Evolutionary conservation across 2,797 vertebrate genomes (phyloP).

Genomic region (Sarcophilus harrisii): DNA sequence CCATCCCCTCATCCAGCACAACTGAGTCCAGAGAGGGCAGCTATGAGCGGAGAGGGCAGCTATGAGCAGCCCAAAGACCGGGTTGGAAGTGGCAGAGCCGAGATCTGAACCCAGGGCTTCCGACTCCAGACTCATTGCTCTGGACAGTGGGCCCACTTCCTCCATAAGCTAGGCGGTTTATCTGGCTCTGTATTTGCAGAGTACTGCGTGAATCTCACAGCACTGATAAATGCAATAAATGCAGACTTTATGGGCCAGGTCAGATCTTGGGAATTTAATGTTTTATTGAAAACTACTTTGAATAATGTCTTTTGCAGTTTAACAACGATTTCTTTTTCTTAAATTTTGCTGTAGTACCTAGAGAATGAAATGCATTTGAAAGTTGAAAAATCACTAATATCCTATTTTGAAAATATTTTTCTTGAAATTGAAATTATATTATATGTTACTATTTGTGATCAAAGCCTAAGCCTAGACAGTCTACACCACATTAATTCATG

Average conservation of each 20-base stretch:
- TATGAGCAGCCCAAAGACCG: neutral
- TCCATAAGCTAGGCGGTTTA: neutral
- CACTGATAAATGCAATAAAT: neutral
- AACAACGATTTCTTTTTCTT: neutral
- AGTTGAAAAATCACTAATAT: conserved; percentile 39
- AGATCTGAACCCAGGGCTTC: neutral
- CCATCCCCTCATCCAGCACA: neutral
- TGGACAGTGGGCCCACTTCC: neutral
- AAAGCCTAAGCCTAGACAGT: neutral
- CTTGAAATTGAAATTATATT: conserved; percentile 31
- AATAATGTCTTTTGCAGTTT: conserved; percentile 31
- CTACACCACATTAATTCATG: neutral
- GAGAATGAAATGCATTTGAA: conserved; percentile 1
- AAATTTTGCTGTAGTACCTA: conserved; percentile 21
- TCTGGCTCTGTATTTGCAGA: conserved; percentile 18
- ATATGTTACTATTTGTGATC: neutral
- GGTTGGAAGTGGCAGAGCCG: neutral
- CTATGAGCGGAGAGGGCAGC: conserved; percentile 9
- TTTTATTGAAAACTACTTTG: conserved; percentile 19
- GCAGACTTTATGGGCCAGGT: conserved; percentile 23
- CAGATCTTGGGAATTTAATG: conserved; percentile 29
- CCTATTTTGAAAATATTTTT: conserved; percentile 5
- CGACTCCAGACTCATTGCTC: neutral
- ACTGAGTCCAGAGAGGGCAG: neutral
- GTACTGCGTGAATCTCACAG: neutral